phyloP scores from a whole-genome alignment of 2,888 invertebrate genomes.

The Syritta pipiens region DNA sequence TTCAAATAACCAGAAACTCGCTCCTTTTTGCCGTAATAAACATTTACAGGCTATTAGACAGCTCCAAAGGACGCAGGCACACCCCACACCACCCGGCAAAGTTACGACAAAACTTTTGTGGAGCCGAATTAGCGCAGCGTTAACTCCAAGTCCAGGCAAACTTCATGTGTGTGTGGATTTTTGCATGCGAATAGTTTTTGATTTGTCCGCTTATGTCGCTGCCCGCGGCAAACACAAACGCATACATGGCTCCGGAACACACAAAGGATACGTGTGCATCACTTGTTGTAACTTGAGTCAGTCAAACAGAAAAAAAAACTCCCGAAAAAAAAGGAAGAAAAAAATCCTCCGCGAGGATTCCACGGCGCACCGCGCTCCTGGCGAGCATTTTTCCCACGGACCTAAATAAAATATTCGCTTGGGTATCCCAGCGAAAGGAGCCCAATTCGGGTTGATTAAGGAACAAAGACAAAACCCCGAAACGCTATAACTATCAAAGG shows the following conservation, averaged over 20 bases:
- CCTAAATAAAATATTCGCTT: slow-evolving; percentile 47
- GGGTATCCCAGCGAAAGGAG: slow-evolving; percentile 18
- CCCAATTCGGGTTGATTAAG: slow-evolving; percentile 48
- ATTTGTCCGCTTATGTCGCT: slow-evolving; percentile 31
- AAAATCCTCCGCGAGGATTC: too few species aligned
- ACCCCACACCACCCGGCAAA: slow-evolving; percentile 21
- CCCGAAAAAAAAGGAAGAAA: too few species aligned
- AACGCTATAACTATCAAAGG: slow-evolving; percentile 61
- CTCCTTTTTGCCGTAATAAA: slow-evolving; percentile 33
- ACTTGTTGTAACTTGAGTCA: slow-evolving; percentile 55
- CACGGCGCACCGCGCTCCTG: slow-evolving; percentile 11
- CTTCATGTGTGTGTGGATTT: slow-evolving; percentile 1
- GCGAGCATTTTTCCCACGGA: slow-evolving; percentile 50
- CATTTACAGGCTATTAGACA: slow-evolving; percentile 46
- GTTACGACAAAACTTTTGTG: slow-evolving; percentile 56
- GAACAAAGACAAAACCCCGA: slow-evolving; percentile 59
- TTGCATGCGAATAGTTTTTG: slow-evolving; percentile 33
- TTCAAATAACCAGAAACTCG: slow-evolving; percentile 16
- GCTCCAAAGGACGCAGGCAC: slow-evolving; percentile 34
- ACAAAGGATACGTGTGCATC: slow-evolving; percentile 41
- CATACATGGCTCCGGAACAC: too few species aligned
- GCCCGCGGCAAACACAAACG: slow-evolving; percentile 14
- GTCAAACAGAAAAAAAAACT: slow-evolving; percentile 14
- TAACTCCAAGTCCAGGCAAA: slow-evolving; percentile 35
- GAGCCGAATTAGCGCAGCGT: slow-evolving; percentile 56